phyloP scores from a whole-genome alignment of 2,797 vertebrate species.

The Lagorchestes hirsutus region DNA sequence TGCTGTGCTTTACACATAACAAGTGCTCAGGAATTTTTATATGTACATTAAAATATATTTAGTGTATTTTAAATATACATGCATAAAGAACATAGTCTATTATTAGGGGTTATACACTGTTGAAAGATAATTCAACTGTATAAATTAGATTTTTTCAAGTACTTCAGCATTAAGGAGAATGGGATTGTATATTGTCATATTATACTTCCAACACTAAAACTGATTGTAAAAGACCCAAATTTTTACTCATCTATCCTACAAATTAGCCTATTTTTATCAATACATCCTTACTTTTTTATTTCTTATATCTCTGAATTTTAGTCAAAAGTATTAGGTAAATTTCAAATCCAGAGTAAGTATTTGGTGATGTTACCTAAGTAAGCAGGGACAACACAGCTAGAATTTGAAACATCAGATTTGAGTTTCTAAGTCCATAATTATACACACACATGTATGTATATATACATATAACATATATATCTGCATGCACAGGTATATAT shows the following conservation, averaged over 20 bases:
- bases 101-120: background rate
- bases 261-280: background rate
- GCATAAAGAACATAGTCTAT: background rate
- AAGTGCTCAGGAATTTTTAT: conserved; percentile 23
- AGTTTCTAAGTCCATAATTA: background rate
- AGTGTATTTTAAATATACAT: background rate
- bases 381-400: background rate
- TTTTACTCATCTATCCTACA: background rate
- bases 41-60: background rate
- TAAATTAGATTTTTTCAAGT: background rate
- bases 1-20: background rate
- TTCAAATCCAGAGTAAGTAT: background rate
- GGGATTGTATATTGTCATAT: background rate
- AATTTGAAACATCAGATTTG: background rate
- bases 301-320: background rate
- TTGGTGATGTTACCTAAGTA: background rate
- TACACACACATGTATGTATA: background rate
- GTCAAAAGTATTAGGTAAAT: background rate
- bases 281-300: background rate
- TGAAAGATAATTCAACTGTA: background rate
- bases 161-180: background rate
- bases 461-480: background rate
- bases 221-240: background rate
- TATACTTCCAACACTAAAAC: background rate
- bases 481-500: background rate